Base-by-base conservation (phyloP, 2,888 invertebrate species). In the Drosophila villosipedis region DNA sequence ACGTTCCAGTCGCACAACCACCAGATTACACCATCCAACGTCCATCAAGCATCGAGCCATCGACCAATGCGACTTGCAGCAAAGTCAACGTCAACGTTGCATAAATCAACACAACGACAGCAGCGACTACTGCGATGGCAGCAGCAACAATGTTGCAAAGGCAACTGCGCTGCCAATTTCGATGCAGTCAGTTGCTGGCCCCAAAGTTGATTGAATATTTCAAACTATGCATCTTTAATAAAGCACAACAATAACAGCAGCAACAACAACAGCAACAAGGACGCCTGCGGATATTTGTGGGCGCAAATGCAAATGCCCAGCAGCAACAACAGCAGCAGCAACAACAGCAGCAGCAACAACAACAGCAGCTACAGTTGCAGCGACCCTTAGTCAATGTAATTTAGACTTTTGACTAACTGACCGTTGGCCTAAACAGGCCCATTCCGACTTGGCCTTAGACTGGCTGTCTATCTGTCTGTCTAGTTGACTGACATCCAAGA, bases 221-320 rank as follows among this genome's bases (percentile, higher is more conserved):
- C 81, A 82, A 84, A 76, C 90, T 79, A 88, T 86, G 89, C 85
- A 86, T 90, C 85, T 86, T 86, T 86, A 86, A 86, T 86, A 90
- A 83, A 73, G 88, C 80, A 76, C 90, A 83, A 77, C 89, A 74
- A 55, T 75, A 80, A 64, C 73, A 55, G 52, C 65, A 16, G 16
- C 47, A 41, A 4, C 31, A 76, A 57, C 47, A 71, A 50, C 37
- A 37, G 37, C 37, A 37, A 39, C 19, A 39, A 19, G 39, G 53
- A 64, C 63, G 83, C 90, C 72, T 73, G 68, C 68, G 78, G 87
- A 64, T 82, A 73, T 87, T 87, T 89, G 89, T 87, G 87, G 87
- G 67, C 79, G 68, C 71, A 76, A 80, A 79, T 79, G 78, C 81
- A 79, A 79, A 73, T 72, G 54, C 31, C 52, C 30, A 76, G 55